A percentile compares a stretch with the other conserved stretches of the same genome.
Evolutionary conservation across 35 echinoderm and acorn worm species (phyloP).

Genomic region (Holothuria glaberrima): DNA sequence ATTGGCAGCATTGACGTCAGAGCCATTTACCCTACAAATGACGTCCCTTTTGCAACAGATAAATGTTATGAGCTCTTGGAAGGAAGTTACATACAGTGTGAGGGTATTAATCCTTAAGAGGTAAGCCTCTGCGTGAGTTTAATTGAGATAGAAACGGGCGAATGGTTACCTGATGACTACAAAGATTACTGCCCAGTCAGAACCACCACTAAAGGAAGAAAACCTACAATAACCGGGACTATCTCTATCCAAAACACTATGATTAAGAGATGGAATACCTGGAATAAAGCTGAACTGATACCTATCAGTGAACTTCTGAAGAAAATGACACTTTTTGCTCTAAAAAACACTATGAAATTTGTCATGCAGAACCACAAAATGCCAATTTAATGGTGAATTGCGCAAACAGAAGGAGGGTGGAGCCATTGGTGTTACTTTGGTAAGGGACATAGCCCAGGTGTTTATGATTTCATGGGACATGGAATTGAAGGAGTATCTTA

Average conservation of each 20-base stretch:
- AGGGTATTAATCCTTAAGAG: constrained; percentile 8
- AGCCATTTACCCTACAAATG: constrained; percentile 8
- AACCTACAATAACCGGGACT: neutral
- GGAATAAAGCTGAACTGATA: no score
- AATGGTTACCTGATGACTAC: neutral
- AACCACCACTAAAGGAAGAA: neutral
- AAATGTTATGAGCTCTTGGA: constrained; percentile 19
- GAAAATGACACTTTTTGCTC: constrained; percentile 39
- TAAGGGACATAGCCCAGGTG: neutral
- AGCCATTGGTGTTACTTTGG: neutral
- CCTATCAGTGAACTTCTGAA: constrained; percentile 1
- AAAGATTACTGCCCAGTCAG: neutral
- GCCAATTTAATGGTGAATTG: neutral
- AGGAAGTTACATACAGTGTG: neutral
- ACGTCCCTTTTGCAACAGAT: constrained; percentile 2
- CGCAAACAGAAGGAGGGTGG: neutral
- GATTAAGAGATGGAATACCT: no score
- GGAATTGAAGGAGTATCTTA: no score
- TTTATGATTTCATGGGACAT: no score
- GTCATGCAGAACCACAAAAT: constrained; percentile 30
- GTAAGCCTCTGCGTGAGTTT: neutral
- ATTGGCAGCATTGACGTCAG: constrained; percentile 40
- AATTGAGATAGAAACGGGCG: neutral
- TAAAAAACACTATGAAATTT: constrained; percentile 37
- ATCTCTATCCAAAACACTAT: no score